These are phyloP conservation scores for Melinaea marsaeus DNA, from an alignment of 2,888 invertebrate species.

Conservation along the genomic window DNA sequence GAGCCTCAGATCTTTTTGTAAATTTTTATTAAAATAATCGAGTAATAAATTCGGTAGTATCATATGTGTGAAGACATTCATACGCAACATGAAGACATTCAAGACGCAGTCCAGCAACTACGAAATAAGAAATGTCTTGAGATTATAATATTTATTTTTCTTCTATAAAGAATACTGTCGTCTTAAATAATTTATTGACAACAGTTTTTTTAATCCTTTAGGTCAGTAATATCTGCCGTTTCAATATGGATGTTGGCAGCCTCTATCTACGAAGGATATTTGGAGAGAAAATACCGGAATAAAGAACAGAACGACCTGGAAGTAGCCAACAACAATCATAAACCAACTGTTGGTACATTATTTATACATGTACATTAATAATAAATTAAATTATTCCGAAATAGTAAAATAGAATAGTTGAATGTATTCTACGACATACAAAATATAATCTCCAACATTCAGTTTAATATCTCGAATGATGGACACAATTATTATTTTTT, in stretches of 20 bases:
- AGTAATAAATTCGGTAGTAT: too few species aligned
- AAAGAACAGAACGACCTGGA: conserved; percentile 66
- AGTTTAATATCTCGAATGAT: too few species aligned
- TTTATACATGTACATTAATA: conserved; percentile 2
- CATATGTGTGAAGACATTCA: too few species aligned
- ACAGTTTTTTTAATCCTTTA: conserved; percentile 42
- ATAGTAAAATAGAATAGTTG: not conserved
- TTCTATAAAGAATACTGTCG: too few species aligned
- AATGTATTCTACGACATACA: too few species aligned
- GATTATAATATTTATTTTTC: too few species aligned
- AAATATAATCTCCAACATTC: too few species aligned
- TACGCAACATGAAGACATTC: too few species aligned
- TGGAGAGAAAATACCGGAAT: conserved; percentile 65
- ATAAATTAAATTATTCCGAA: not conserved
- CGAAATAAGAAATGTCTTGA: too few species aligned
- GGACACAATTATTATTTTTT: not conserved
- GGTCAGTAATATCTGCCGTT: conserved; percentile 71
- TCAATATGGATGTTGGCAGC: conserved; percentile 78
- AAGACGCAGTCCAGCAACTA: too few species aligned
- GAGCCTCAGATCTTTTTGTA: too few species aligned
- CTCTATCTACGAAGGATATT: conserved; percentile 80
- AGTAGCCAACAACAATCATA: conserved; percentile 63
- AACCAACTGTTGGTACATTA: conserved; percentile 63
- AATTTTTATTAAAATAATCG: too few species aligned
- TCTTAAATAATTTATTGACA: not conserved